Base-by-base conservation (phyloP, 2,888 invertebrate species). In the Folsomia manolachei region DNA sequence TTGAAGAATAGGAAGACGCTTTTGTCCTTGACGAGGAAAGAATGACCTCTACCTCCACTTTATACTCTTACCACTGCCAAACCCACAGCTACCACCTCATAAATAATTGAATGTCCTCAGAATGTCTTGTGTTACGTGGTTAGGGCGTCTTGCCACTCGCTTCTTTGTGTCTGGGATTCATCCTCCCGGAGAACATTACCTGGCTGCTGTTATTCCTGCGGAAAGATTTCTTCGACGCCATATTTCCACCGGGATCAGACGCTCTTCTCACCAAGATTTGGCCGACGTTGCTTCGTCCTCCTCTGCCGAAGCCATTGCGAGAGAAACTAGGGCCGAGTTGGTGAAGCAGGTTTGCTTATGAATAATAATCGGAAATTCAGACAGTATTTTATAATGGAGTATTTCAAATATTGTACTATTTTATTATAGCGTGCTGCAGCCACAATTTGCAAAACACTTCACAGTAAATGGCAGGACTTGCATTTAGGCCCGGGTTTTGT, bases 51-150 rank as follows among this genome's bases (percentile, higher is more conserved):
- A n/a, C n/a, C n/a, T n/a, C n/a, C n/a, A n/a, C n/a, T n/a, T n/a
- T n/a, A n/a, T n/a, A n/a, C n/a, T n/a, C n/a, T n/a, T n/a, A n/a
- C n/a, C n/a, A n/a, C n/a, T n/a, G n/a, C n/a, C n/a, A n/a, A n/a
- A n/a, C n/a, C n/a, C n/a, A n/a, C n/a, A n/a, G n/a, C n/a, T n/a
- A n/a, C n/a, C n/a, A n/a, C n/a, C n/a, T n/a, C n/a, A n/a, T n/a
- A n/a, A n/a, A n/a, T n/a, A n/a, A n/a, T n/a, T n/a, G n/a, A n/a
- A n/a, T n/a, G n/a, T n/a, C n/a, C n/a, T n/a, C n/a, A n/a, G n/a
- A n/a, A 79, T 79, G 79, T 78, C 78, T 74, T 79, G 79, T 72
- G 74, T 77, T 51, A 76, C 78, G 53, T 79, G 79, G 79, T 69
- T 79, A 52, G 78, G 79, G 69, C 72, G 78, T 64, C 68, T 78